phyloP scores from a whole-genome alignment of 2,113 vertebrate species.

The human region GRCh38 chr3:22270501-22271000 shows the following conservation, averaged over 20 bases:
- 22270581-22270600: background rate
- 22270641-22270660: background rate
- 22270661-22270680: background rate
- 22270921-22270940: background rate
- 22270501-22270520: background rate
- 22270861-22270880: background rate
- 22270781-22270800: background rate
- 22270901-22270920: background rate
- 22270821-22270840: background rate
- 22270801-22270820: background rate
- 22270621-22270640: background rate
- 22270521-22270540: background rate
- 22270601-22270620: background rate
- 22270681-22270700: background rate
- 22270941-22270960: background rate
- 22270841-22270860: background rate
- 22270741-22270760: background rate
- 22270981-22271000: background rate
- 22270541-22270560: background rate
- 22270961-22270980: background rate
- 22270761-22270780: background rate
- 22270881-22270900: background rate
- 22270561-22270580: background rate
- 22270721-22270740: background rate
- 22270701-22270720: background rate